Evolutionary conservation across 1,140 invertebrate species (phyloP).

Genomic region (Linepithema humile): DNA sequence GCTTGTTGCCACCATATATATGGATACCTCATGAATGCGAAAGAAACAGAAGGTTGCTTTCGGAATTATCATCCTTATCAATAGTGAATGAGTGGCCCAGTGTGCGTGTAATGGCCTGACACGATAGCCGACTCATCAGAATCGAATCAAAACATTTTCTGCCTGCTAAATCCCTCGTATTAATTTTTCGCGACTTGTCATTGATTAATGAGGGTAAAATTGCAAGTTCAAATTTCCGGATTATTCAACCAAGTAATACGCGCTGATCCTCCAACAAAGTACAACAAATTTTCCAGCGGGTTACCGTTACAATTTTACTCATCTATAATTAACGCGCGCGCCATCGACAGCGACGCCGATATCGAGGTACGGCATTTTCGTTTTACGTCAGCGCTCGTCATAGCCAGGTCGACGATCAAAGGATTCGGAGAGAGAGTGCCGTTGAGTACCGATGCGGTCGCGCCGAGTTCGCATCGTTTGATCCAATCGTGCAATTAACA

Average conservation of each 20-base stretch:
- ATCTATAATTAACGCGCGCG: not conserved
- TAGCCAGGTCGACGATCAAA: slow-evolving; percentile 22
- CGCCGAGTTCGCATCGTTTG: slow-evolving; percentile 1
- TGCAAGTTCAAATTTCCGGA: not conserved
- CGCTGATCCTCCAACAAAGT: not conserved
- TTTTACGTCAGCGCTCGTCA: not conserved
- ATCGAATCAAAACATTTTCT: slow-evolving; percentile 13
- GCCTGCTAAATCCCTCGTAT: not conserved
- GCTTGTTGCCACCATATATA: slow-evolving; percentile 28
- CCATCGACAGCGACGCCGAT: not conserved
- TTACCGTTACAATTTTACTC: too few species aligned
- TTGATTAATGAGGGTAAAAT: not conserved
- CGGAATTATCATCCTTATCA: slow-evolving; percentile 6
- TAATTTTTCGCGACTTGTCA: not conserved
- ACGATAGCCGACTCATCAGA: slow-evolving; percentile 22
- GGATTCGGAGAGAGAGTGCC: not conserved
- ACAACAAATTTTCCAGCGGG: not conserved
- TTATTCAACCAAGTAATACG: not conserved
- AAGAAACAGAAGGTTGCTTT: not conserved
- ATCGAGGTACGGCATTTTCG: slow-evolving; percentile 1
- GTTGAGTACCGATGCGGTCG: not conserved
- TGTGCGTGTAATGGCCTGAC: not conserved
- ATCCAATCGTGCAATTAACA: slow-evolving; percentile 50
- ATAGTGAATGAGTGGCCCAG: not conserved
- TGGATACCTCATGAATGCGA: not conserved